Base-by-base conservation (phyloP, 1,140 invertebrate genomes). In the Cotesia typhae region DNA sequence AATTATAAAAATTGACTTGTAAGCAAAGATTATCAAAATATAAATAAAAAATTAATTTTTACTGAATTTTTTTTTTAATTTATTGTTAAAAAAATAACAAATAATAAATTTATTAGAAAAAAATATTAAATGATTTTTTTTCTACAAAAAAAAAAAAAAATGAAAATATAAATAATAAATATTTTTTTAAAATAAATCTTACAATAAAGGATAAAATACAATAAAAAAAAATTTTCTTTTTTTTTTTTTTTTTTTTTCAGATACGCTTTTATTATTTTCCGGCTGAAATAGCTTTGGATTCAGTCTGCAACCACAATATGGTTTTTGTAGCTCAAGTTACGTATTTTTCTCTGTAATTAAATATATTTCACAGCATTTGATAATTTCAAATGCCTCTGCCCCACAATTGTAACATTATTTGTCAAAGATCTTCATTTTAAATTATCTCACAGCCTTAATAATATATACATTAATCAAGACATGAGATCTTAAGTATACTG, bases 361-460 rank as follows among this genome's bases (percentile, higher is more conserved):
- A 63, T 63, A 38, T 12, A 37, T 63, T 38, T 63, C 1, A 35
- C 9, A 9, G 9, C 9, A 10, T 6, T 59, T 5, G n/a, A 59
- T 47, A 9, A 47, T 9, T 47, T 6, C 20, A 55, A 14, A 55
- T 59, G 57, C 17, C 4, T 59, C 9, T 28, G 57, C 28, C 20
- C 4, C 57, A 59, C 53, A 55, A 55, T 20, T n/a, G 37, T 41
- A 17, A 66, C 36, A 47, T 67, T 55, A 47, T 6, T 47, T 47
- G 6, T 9, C 41, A 9, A 28, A 53, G 66, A 67, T 53, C 10
- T n/a, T 17, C 1, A 64, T 51, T 12, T 37, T 74, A 77, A 80
- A 70, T 71, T 38, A 74, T 74, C 41, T 80, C 79, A 80, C 79
- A 80, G 79, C 78, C 77, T 78, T 78, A 75, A 69, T 74, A 47